Conservation (phyloP, 2,888 invertebrate genomes). For the Dione juno region DNA sequence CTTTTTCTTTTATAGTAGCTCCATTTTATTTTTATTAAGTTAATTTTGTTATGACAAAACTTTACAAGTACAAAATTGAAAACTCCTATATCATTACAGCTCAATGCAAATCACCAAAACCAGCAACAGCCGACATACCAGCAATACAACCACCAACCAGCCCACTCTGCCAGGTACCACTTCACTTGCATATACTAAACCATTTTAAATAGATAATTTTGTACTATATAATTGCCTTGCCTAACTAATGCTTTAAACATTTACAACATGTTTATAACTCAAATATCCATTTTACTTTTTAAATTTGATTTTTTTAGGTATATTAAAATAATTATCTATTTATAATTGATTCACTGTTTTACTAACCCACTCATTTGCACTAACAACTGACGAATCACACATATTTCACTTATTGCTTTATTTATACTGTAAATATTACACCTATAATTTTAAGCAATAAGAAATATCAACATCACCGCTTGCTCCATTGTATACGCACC, state of each 20-base stretch:
- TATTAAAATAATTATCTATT: constrained; percentile 28
- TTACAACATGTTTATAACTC: background rate
- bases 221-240: background rate
- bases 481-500: constrained; percentile 46
- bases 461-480: constrained; percentile 26
- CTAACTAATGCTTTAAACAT: no score
- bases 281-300: background rate
- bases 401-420: constrained; percentile 31
- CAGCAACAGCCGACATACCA: constrained; percentile 69
- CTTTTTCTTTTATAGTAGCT: background rate
- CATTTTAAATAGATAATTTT: constrained; percentile 35
- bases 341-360: constrained; percentile 23
- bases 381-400: constrained; percentile 26
- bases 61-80: constrained; percentile 30
- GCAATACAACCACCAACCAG: constrained; percentile 74
- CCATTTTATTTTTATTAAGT: background rate
- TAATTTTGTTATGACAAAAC: constrained; percentile 4
- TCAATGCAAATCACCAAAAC: constrained; percentile 75
- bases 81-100: constrained; percentile 51
- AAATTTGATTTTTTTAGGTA: background rate
- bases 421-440: constrained; percentile 19
- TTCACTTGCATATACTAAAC: constrained; percentile 25
- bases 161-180: constrained; percentile 68
- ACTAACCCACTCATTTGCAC: constrained; percentile 36
- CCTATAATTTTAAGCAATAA: background rate